Conservation (phyloP, 2,113 vertebrate species). For the Rhodinocichla rosea region DNA sequence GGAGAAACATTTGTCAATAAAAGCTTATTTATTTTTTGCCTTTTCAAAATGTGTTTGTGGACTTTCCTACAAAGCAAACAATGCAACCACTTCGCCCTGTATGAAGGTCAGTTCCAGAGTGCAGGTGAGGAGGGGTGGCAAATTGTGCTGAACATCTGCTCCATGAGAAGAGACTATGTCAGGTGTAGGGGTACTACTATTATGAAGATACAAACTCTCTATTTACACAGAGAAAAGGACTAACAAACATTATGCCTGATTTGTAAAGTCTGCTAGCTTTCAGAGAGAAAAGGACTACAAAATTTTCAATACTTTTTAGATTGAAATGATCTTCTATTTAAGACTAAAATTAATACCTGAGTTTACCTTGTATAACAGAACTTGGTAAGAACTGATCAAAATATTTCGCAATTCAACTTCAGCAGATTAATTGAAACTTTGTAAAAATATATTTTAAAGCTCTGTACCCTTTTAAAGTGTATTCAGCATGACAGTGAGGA, state of each 20-base stretch:
- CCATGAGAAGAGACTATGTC: neutral
- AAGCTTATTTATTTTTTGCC: neutral
- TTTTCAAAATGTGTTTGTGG: neutral
- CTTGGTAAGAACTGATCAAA: neutral
- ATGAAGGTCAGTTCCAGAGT: neutral
- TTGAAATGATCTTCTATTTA: neutral
- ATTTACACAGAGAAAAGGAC: neutral
- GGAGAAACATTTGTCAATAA: neutral
- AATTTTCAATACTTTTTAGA: neutral
- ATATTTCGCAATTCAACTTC: neutral
- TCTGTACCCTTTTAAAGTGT: slow-evolving; percentile 83
- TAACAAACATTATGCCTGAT: neutral
- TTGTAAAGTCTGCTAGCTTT: neutral
- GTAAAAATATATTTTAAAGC: neutral
- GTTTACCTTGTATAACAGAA: neutral
- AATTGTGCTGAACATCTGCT: neutral
- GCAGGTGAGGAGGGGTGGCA: neutral
- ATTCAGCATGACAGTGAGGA: slow-evolving; percentile 85
- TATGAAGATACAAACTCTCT: neutral
- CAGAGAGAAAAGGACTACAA: neutral
- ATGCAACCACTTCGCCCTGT: neutral
- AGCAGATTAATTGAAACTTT: neutral
- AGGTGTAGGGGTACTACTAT: neutral
- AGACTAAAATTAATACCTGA: neutral
- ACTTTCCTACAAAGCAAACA: neutral